Base-by-base conservation (phyloP, 2,888 invertebrate genomes). In the Hirtodrosophila histrioides region DNA sequence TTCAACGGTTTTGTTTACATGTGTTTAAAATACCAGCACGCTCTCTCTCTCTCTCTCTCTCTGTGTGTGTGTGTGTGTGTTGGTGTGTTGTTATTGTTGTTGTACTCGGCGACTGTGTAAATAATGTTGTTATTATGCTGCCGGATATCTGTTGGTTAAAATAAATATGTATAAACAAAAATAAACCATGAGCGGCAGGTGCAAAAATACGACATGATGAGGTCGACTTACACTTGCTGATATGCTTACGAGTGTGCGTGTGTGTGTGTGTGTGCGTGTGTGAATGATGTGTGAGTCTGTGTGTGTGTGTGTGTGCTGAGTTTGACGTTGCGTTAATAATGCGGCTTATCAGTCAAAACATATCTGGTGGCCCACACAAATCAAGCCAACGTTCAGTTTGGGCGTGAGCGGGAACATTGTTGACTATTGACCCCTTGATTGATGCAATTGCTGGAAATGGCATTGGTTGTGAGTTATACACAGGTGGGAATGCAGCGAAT, bases 1-100 rank as follows among this genome's bases (percentile, higher is more conserved):
- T 87, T 82, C 82, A 82, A 87, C 86, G 88, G 82, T 86, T 86
- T 85, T 82, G 82, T 82, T 82, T 87, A 87, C 82, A 82, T 76
- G 80, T 87, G 88, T 76, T 79, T 68, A 68, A 87, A 87, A 70
- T 67, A 67, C 87, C 68, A 51, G 45, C 68, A 57, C 51, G 61
- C 17, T 17, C 17, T 17, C 17, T 17, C 17, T 17, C 17, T 17
- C 17, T 17, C 17, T 17, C 17, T 17, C 17, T 17, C 48, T 66
- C 45, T 43, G 51, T 11, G 29, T 31, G 40, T 41, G 17, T 39
- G 12, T 40, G 46, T 17, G 60, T 40, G 40, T 37, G 45, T n/a
- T n/a, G n/a, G n/a, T 54, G 41, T 23, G 46, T 49, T 44, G 35
- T 60, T 41, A 7, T 17, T 41, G 10, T 41, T 50, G 29, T 29